Evolutionary conservation across 2,797 vertebrate genomes (phyloP), one percentile per base, ranked within the genome.

Genomic region (Lagocephalus sceleratus): DNA sequence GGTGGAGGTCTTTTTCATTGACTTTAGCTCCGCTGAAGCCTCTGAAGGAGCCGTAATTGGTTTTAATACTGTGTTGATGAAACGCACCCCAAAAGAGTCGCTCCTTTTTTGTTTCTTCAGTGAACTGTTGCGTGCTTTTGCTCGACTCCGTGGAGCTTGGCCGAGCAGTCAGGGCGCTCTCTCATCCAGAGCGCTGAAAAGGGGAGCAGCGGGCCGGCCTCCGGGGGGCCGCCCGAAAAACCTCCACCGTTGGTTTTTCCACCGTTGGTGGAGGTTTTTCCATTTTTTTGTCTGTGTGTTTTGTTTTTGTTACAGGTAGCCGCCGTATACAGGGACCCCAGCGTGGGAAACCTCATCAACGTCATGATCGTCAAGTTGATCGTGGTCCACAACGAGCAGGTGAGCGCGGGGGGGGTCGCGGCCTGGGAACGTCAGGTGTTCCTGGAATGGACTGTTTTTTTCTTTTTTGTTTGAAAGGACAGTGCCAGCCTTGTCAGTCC

Each of bases 291-390:
- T 85, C 70, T 83, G 65, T 86, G 64, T 80, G 52, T 79, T 76
- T 75, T 75, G 65, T 92, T 71, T 89, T 63, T 62, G 76, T 82
- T 91, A 78, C 88, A 99, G 97, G 97, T 98, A 79, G 94, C 97
- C 77, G 92, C 94, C 8, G 94, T 98, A 71, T 99, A 99, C 86
- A 93, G 90, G 83, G 95, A 99, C 82, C 89, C 96, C 79, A 97
- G 93, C 64, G 94, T 99, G 76, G 96, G 97, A 79, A 99, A 98
- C 85, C 93, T 98, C 73, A 96, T 99, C 87, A 96, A 95, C 88
- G 92, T 99, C 82, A 86, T 96, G 85, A 91, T 99, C 47, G 94
- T 99, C 72, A 98, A 96, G 86, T 88, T 99, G 58, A 83, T 98
- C 76, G 60, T 99, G 67, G 81, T 98, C 88, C 94, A 99, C 82